Conservation (phyloP, 2,113 vertebrate species). For the Coryphaenoides rupestris region DNA sequence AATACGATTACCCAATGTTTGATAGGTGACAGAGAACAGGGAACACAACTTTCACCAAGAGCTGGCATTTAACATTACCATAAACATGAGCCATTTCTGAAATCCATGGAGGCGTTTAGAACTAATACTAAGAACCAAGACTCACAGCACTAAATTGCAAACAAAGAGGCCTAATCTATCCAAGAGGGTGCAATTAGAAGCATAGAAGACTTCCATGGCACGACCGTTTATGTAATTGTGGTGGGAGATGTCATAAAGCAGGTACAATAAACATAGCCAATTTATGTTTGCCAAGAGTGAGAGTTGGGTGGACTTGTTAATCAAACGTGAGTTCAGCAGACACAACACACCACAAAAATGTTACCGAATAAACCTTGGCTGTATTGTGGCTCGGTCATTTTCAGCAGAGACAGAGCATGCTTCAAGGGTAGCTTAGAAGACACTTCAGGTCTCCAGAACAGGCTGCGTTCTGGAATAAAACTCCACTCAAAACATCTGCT, state of each 20-base stretch:
- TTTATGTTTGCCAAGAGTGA: not conserved
- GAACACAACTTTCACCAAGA: too few species aligned
- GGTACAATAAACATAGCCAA: constrained; percentile 5
- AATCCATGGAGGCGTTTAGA: too few species aligned
- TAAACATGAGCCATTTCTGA: too few species aligned
- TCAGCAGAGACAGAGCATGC: too few species aligned
- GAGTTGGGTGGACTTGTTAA: not conserved
- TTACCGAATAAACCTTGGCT: constrained; percentile 8
- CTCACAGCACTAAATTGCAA: too few species aligned
- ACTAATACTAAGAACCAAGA: too few species aligned
- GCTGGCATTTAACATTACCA: too few species aligned
- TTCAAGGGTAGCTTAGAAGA: constrained; percentile 1
- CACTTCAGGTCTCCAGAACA: not conserved
- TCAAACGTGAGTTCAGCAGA: not conserved
- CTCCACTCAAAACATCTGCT: constrained; percentile 34
- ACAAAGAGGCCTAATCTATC: constrained; percentile 23
- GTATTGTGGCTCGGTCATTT: not conserved
- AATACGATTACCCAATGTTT: too few species aligned
- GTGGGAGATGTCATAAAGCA: not conserved
- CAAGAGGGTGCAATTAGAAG: too few species aligned
- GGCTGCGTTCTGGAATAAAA: constrained; percentile 12
- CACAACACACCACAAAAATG: constrained; percentile 9
- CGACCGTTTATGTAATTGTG: too few species aligned
- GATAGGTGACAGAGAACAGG: too few species aligned
- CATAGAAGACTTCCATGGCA: too few species aligned